Percentiles rank a stretch among this genome's conserved stretches.
These are phyloP conservation scores for Drosophila erecta DNA, from an alignment of 1,140 invertebrate genomes.

Conservation along the genomic window DNA sequence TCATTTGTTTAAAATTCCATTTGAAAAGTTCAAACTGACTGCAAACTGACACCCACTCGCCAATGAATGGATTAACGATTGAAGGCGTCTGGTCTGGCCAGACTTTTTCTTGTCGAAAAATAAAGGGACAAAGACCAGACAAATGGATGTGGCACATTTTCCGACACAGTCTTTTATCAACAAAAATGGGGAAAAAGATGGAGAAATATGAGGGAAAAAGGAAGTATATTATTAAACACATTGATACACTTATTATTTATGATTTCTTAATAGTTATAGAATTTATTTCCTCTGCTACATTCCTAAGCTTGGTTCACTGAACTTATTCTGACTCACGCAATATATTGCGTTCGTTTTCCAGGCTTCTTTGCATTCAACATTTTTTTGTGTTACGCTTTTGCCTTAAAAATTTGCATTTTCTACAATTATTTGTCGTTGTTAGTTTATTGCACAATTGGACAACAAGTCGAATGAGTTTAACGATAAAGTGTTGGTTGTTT, in stretches of 20 bases:
- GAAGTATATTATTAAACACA: too few species aligned
- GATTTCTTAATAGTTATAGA: too few species aligned
- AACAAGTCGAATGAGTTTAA: slow-evolving; percentile 71
- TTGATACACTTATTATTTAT: background rate
- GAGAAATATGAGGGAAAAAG: background rate
- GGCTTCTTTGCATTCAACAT: slow-evolving; percentile 5
- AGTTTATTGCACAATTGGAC: slow-evolving; percentile 70
- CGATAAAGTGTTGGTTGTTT: slow-evolving; percentile 56
- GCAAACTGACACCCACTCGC: slow-evolving; percentile 34
- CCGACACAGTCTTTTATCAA: background rate
- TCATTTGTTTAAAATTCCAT: slow-evolving; percentile 53
- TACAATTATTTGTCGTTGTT: slow-evolving; percentile 62
- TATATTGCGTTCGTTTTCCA: slow-evolving; percentile 7
- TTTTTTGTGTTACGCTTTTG: slow-evolving; percentile 13
- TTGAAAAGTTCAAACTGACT: slow-evolving; percentile 25
- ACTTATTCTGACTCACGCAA: slow-evolving; percentile 36
- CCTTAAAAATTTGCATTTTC: slow-evolving; percentile 66
- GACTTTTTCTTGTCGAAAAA: slow-evolving; percentile 22
- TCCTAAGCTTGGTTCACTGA: slow-evolving; percentile 15
- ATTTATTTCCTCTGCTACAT: background rate
- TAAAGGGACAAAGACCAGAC: slow-evolving; percentile 24
- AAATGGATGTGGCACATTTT: slow-evolving; percentile 22
- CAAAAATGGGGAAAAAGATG: background rate
- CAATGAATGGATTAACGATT: slow-evolving; percentile 34
- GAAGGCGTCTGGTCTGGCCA: slow-evolving; percentile 37